Evolutionary conservation across 2,797 vertebrate genomes (phyloP), one percentile per base, ranked within the genome.

Genomic region (Eospalax fontanierii): DNA sequence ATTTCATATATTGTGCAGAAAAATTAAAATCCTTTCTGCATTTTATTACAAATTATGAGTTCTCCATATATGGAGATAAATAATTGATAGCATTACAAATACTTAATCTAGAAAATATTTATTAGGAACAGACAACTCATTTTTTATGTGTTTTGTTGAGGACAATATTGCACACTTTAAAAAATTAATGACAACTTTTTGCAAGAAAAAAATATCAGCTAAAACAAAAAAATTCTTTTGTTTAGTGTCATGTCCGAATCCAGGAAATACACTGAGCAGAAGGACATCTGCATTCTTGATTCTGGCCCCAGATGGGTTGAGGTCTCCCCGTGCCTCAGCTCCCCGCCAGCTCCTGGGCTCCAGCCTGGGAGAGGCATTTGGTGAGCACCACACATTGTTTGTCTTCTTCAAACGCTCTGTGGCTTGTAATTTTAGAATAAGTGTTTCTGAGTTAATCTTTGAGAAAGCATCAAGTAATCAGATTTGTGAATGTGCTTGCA

Each of bases 21-120:
- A 98, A 98, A 98, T 98, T 98, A 98, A 98, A 98, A 98, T 95
- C 95, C 94, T 97, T 97, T 97, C 97, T 97, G 71, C 89, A 43
- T 98, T 98, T 98, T 98, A 98, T 98, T 98, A 98, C 98, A 98
- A 98, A 96, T 97, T 97, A 97, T 96, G 96, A 97, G 92, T 97
- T 97, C 95, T 61, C 98, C 79, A 24, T 97, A 97, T 73, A 96
- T 95, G 74, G 96, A 96, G 94, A 96, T 98, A 97, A 98, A 98
- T 98, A 98, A 98, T 98, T 98, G 97, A 98, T 98, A 96, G 57
- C 65, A 74, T 97, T 96, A 94, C 96, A 97, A 98, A 98, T 97
- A 94, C 94, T 97, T 98, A 98, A 98, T 97, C 97, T 98, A 93
- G 97, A 98, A 98, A 98, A 98, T 98, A 98, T 98, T 98, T 98